Base-by-base conservation (phyloP, 2,888 invertebrate genomes). In the Limenitis camilla region DNA sequence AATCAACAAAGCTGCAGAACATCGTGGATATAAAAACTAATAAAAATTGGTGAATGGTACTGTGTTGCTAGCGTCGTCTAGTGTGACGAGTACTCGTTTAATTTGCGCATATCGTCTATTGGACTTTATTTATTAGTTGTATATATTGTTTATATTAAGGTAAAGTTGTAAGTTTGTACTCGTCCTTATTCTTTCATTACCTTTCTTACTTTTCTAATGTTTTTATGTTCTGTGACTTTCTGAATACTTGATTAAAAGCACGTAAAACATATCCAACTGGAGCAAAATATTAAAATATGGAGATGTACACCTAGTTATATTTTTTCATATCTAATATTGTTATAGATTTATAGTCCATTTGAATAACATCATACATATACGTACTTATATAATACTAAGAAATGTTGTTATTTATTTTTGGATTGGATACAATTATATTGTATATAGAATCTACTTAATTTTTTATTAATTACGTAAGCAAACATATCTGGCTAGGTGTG, bases 51-150 rank as follows among this genome's bases (percentile, higher is more conserved):
- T n/a, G n/a, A n/a, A n/a, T n/a, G n/a, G n/a, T 30, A 48, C 41
- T 41, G 48, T 55, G 47, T 36, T 56, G 49, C 52, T 59, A 63
- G 62, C 73, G 81, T 67, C 76, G 77, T 67, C 61, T 72, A 76
- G 73, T 71, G 78, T 68, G 79, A 72, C 81, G 83, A 76, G 82
- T 82, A 81, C 81, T 84, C 81, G 67, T 78, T 81, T 84, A 71
- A 74, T 84, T 86, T 84, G 86, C 85, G 84, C 79, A 69, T 62
- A 74, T 76, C 67, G 57, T 72, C 74, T 40, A 72, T 72, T 74
- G 76, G 76, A 81, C 78, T 72, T 69, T 60, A 28, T 41, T 44
- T 36, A 44, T 46, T 38, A 9, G 38, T 57, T 53, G 48, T 36
- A 48, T 44, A 53, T 46, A 53, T 60, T 74, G 38, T 44, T 74